These are phyloP conservation scores for Gorsachius magnificus DNA, from an alignment of 2,797 vertebrate species.

Conservation along the genomic window DNA sequence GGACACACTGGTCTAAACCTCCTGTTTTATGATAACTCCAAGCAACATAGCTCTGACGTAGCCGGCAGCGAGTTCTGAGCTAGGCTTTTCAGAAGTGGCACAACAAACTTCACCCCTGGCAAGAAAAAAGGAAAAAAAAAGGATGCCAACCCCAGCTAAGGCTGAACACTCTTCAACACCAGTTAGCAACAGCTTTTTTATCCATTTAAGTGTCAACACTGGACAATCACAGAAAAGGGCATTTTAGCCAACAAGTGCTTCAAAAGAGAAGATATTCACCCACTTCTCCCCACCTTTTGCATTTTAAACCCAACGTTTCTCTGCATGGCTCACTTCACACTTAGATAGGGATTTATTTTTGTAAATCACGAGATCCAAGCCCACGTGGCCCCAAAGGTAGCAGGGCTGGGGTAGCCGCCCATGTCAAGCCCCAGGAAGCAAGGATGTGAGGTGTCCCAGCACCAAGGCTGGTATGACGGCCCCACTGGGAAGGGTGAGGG, in stretches of 20 bases:
- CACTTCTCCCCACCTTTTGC: not conserved
- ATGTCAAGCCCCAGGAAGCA: not conserved
- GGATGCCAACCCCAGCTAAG: not conserved
- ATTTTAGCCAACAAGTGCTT: not conserved
- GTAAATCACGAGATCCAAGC: not conserved
- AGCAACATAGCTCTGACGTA: not conserved
- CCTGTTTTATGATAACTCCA: not conserved
- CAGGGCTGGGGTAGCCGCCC: not conserved
- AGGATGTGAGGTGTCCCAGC: not conserved
- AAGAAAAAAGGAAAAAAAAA: not conserved
- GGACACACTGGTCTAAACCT: not conserved
- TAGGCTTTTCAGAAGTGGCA: not conserved
- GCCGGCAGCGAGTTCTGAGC: not conserved
- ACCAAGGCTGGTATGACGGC: fast-evolving
- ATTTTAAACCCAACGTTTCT: not conserved
- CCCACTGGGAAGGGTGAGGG: fast-evolving
- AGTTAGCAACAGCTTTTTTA: not conserved
- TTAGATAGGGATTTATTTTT: not conserved
- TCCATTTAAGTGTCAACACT: not conserved
- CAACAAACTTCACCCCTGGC: not conserved
- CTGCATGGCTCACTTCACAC: not conserved
- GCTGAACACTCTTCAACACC: not conserved
- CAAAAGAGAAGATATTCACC: not conserved
- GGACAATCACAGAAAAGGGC: not conserved
- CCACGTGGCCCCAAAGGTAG: not conserved